Conservation (phyloP, 2,797 vertebrate species). For the Brachyrhaphis roseni region DNA sequence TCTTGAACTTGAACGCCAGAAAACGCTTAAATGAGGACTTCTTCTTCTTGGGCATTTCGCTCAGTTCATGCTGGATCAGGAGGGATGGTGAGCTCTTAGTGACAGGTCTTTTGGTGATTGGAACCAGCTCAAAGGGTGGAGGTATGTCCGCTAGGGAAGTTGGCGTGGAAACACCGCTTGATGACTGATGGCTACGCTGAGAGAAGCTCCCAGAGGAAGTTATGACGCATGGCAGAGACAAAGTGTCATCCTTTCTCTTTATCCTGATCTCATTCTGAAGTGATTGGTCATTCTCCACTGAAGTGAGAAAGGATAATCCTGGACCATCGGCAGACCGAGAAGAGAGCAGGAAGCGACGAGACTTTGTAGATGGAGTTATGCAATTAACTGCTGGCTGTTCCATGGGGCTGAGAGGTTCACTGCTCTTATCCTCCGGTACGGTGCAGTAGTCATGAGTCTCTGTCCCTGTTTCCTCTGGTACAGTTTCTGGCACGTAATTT, state of each 20-base stretch:
- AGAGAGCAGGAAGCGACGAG: constrained; percentile 88
- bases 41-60: constrained; percentile 91
- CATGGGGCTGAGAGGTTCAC: constrained; percentile 69
- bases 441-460: constrained; percentile 82
- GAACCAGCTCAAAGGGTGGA: constrained; percentile 95
- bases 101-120: constrained; percentile 95
- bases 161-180: constrained; percentile 91
- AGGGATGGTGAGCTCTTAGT: constrained; percentile 97
- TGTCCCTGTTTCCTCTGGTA: constrained; percentile 91
- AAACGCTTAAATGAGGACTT: constrained; percentile 97
- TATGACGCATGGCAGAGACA: constrained; percentile 91
- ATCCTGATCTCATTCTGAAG: constrained; percentile 79
- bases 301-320: constrained; percentile 79
- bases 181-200: constrained; percentile 87
- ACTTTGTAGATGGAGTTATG: constrained; percentile 81
- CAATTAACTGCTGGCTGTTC: constrained; percentile 73
- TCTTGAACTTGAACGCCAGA: constrained; percentile 92
- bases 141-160: constrained; percentile 94
- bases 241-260: constrained; percentile 87
- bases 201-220: constrained; percentile 95
- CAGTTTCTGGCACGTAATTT: constrained; percentile 94
- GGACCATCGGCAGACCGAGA: constrained; percentile 89
- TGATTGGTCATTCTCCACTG: constrained; percentile 77
- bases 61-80: constrained; percentile 87
- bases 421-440: constrained; percentile 76